phyloP scores from a whole-genome alignment of 2,888 invertebrate species.

The Ethmia dodecea region DNA sequence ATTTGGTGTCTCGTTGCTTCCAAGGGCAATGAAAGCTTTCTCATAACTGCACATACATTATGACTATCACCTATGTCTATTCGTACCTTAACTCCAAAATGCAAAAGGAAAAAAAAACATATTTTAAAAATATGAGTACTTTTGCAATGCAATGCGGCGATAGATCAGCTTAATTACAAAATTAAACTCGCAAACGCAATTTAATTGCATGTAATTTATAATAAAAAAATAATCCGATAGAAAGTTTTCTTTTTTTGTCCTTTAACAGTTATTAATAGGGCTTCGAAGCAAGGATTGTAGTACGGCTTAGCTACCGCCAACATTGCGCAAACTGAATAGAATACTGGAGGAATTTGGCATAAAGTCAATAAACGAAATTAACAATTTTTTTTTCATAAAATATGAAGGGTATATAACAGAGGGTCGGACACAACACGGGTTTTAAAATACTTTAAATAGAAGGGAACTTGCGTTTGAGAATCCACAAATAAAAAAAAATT shows the following conservation, averaged over 20 bases:
- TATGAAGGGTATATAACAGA: too few relatives aligned
- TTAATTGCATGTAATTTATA: too few relatives aligned
- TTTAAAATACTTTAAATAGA: too few relatives aligned
- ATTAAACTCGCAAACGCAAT: too few relatives aligned
- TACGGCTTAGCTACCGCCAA: background rate
- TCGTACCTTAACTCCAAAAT: conserved; percentile 50
- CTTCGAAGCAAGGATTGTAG: too few relatives aligned
- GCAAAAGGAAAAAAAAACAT: conserved; percentile 52
- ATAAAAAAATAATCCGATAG: too few relatives aligned
- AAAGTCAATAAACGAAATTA: conserved; percentile 6
- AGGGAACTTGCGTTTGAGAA: too few relatives aligned
- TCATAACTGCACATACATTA: conserved; percentile 41
- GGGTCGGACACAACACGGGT: too few relatives aligned
- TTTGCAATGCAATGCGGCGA: conserved; percentile 30
- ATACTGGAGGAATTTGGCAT: conserved; percentile 5
- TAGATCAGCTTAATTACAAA: too few relatives aligned
- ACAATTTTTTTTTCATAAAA: background rate
- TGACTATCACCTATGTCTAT: conserved; percentile 35
- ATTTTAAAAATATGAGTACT: conserved; percentile 36
- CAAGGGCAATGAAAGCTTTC: conserved; percentile 29
- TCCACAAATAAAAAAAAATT: too few relatives aligned
- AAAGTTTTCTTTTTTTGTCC: too few relatives aligned
- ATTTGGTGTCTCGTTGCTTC: conserved; percentile 56
- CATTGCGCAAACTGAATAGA: conserved; percentile 9
- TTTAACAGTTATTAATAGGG: too few relatives aligned